Evolutionary conservation across 2,797 vertebrate genomes (phyloP), one percentile per base, ranked within the genome.

Genomic region (Hydrocynus forskahlii): DNA sequence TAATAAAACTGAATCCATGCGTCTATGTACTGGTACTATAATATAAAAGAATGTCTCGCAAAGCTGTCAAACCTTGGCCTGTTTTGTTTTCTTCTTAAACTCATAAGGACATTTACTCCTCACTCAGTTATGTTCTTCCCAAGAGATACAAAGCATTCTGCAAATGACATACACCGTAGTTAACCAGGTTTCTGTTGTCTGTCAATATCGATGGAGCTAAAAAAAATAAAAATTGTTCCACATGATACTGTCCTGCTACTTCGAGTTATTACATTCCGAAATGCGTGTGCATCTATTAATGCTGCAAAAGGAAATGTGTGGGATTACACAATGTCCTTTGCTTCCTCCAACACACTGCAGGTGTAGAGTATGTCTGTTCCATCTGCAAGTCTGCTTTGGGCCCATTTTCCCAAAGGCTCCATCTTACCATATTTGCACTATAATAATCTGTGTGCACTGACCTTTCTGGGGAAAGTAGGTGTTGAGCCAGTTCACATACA

Each of bases 251-350:
- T 2, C 4, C 60, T 16, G 7, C 14, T 29, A 16, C 29, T 16
- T 7, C 17, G 63, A 35, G 17, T 66, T 45, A 69, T 69, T 74
- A 80, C 66, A 78, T 17, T 60, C 7, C 50, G 45, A 63, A 45
- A 16, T 71, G 60, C 25, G 64, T 64, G 68, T 81, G 60, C 72
- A 83, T 76, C 81, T 79, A 78, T 73, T 21, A 81, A 48, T 79
- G 59, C 55, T 48, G 82, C 66, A 72, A 40, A 83, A 87, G 81
- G 83, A 87, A 82, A 83, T 81, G 84, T 82, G 85, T 86, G 76
- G 80, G 81, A 86, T 81, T 82, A 78, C 83, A 72, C 83, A 86
- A 79, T 63, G 75, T 80, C 57, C 83, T 75, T 75, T 62, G 75
- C 78, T 85, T 88, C 86, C 83, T 84, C 75, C 70, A 81, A 55